Evolutionary conservation across 2,888 invertebrate species (phyloP), one percentile per base, ranked within the genome.

Genomic region (Macrophya annulata): DNA sequence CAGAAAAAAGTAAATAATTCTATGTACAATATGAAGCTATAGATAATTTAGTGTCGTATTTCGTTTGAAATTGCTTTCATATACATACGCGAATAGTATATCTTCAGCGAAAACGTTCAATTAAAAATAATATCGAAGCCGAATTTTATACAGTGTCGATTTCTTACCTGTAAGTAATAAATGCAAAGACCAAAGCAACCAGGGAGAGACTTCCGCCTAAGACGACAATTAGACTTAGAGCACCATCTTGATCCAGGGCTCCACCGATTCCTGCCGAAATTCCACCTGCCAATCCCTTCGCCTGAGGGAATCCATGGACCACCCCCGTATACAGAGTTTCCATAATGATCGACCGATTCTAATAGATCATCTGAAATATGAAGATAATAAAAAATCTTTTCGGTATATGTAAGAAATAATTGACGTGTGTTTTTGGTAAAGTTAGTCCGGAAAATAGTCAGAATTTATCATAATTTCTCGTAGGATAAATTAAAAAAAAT

Each of bases 101-200:
- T n/a, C 9, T n/a, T 8, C n/a, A n/a, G 51, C 15, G 31, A 15
- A 37, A 9, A 51, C 55, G 31, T 15, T 51, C n/a, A 55, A 15
- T 45, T 83, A 4, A 37, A n/a, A 59, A 37, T 17, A 59, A 37
- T 17, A 51, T 31, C 82, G 6, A 4, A 68, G 1, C 12, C 48
- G 51, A 31, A 10, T 76, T 12, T n/a, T n/a, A n/a, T n/a, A n/a
- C 1, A 48, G 12, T 72, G 48, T 8, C 5, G 72, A 12, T 51
- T 43, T 40, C 94, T 94, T 93, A 96, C 96, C 96, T 96, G 94
- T 96, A 96, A 2, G 96, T 96, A 89, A 96, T 96, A 93, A 96
- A 96, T 87, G 96, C 96, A 91, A 96, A 96, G 76, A 96, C 96
- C 71, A 96, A 94, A 31, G 96, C 96, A 51, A 96, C 96, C 84